Conservation (phyloP, 2,113 vertebrate species). For the Gallinago jamesoni region DNA sequence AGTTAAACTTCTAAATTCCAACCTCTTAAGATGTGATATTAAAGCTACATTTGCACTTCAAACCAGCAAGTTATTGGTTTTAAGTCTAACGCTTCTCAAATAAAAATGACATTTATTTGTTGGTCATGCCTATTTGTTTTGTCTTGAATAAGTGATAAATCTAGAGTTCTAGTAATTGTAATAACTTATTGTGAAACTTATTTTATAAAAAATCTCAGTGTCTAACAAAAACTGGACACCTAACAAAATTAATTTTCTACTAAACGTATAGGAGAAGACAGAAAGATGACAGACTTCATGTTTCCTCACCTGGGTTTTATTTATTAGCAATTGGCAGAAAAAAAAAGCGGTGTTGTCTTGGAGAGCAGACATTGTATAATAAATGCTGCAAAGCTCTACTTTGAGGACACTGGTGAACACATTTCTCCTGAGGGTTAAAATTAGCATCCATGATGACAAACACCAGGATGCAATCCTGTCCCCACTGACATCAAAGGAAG, state of each 20-base stretch:
- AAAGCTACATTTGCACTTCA: not conserved
- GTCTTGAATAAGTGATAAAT: not conserved
- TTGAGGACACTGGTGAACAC: not conserved
- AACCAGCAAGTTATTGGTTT: not conserved
- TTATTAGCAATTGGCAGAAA: not conserved
- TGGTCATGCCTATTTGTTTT: not conserved
- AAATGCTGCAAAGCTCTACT: not conserved
- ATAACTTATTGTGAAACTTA: not conserved
- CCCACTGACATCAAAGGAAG: not conserved
- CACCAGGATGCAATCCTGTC: not conserved
- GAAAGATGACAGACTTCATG: not conserved
- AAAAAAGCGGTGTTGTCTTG: not conserved
- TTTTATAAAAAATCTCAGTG: not conserved
- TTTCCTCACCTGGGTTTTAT: not conserved
- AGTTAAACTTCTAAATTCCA: not conserved
- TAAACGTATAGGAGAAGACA: not conserved
- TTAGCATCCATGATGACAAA: slow-evolving; percentile 10
- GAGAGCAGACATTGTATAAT: not conserved
- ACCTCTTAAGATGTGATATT: not conserved
- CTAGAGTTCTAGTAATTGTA: not conserved
- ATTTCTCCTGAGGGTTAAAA: slow-evolving; percentile 14
- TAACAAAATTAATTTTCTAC: not conserved
- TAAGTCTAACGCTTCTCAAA: not conserved
- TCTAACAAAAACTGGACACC: not conserved
- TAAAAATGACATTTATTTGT: not conserved